Percentiles rank a stretch among this genome's conserved stretches.
These are phyloP conservation scores for Amblyraja radiata DNA, from an alignment of 2,797 vertebrate species.

Conservation along the genomic window DNA sequence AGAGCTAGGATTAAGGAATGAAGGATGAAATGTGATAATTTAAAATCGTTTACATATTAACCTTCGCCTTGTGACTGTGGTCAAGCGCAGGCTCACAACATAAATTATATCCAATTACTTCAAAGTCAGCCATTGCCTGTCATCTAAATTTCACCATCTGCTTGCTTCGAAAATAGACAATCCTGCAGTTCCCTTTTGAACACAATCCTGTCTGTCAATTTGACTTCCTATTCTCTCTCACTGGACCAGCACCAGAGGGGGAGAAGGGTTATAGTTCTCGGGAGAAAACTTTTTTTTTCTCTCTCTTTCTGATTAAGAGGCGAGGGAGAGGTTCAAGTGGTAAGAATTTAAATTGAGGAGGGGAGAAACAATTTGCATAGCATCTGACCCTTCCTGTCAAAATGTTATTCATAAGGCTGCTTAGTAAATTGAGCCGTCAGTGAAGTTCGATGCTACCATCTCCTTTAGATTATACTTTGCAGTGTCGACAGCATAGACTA, in stretches of 20 bases:
- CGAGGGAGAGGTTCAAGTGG: slow-evolving; percentile 14
- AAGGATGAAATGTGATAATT: slow-evolving; percentile 62
- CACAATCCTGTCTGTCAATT: slow-evolving; percentile 69
- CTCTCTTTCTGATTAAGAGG: slow-evolving; percentile 9
- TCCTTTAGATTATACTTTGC: slow-evolving; percentile 20
- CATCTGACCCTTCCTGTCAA: slow-evolving; percentile 33
- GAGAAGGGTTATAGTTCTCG: slow-evolving; percentile 52
- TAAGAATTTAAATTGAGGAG: slow-evolving; percentile 33
- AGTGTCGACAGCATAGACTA: slow-evolving; percentile 16
- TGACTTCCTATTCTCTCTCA: slow-evolving; percentile 67
- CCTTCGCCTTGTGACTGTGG: slow-evolving; percentile 81
- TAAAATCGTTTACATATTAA: slow-evolving; percentile 96
- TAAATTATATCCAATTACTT: slow-evolving; percentile 98
- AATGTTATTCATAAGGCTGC: slow-evolving; percentile 17
- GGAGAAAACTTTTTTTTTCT: slow-evolving; percentile 43
- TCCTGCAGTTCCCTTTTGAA: no score
- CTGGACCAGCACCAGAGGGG: slow-evolving; percentile 47
- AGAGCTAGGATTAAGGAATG: slow-evolving; percentile 88
- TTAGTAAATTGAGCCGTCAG: slow-evolving; percentile 37
- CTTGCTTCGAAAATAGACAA: slow-evolving; percentile 78
- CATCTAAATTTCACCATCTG: slow-evolving; percentile 98
- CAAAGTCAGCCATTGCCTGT: slow-evolving; percentile 86
- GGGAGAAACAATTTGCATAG: slow-evolving; percentile 39
- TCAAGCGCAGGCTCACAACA: slow-evolving; percentile 86
- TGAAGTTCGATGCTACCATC: slow-evolving; percentile 4